Conservation (phyloP, 2,888 invertebrate genomes). For the Pinctada fucata region DNA sequence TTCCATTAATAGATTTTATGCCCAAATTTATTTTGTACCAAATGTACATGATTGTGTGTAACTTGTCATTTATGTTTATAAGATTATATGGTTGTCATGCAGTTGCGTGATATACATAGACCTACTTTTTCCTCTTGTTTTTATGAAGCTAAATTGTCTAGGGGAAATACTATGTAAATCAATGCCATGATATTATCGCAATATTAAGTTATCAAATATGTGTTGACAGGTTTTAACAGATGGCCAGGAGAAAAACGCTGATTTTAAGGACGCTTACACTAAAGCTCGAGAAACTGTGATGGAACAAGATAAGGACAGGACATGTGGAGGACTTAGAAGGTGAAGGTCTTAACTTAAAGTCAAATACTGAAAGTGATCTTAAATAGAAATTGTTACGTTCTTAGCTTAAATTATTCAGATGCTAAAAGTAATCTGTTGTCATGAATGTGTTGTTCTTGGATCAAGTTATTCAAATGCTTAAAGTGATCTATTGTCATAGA, state of each 20-base stretch:
- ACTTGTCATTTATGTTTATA: too few species aligned
- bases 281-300: conserved; percentile 53
- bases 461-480: too few species aligned
- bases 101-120: neutral
- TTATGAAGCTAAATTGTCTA: too few species aligned
- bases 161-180: neutral
- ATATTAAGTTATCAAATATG: neutral
- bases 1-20: too few species aligned
- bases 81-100: neutral
- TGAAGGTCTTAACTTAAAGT: conserved; percentile 24
- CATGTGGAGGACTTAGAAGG: conserved; percentile 60
- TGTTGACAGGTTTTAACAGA: neutral
- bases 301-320: conserved; percentile 52
- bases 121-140: neutral
- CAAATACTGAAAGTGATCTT: neutral
- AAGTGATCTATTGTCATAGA: too few species aligned
- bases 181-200: conserved; percentile 17
- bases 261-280: conserved; percentile 61
- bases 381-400: neutral
- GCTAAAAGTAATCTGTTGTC: neutral
- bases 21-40: too few species aligned
- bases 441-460: too few species aligned
- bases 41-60: too few species aligned
- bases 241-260: conserved; percentile 33
- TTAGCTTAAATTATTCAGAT: neutral